Conservation (phyloP, 2,888 invertebrate genomes). For the Leucania comma region DNA sequence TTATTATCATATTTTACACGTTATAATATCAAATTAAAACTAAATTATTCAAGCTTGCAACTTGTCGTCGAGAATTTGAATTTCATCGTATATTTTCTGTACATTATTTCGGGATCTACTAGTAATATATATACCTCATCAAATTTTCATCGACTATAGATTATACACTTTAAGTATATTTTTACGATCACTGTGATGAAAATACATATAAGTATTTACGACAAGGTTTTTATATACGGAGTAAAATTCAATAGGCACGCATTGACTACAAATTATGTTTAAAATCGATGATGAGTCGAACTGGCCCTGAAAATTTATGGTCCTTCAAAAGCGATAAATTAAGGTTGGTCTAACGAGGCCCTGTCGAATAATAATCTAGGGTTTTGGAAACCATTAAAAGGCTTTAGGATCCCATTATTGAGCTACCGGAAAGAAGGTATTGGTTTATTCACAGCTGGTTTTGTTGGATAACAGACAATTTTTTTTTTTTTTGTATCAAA, state of each 20-base stretch:
- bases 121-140: conserved; percentile 22
- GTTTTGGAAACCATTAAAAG: conserved; percentile 46
- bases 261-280: conserved; percentile 17
- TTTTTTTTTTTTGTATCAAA: too few species aligned
- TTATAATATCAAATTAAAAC: neutral
- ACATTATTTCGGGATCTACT: neutral
- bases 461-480: neutral
- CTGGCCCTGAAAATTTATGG: conserved; percentile 41
- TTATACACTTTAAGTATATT: conserved; percentile 48
- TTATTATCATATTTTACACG: neutral
- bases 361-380: conserved; percentile 48
- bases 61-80: too few species aligned
- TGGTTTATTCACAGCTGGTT: neutral
- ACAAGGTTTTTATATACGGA: conserved; percentile 36
- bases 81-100: neutral
- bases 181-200: conserved; percentile 42
- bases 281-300: conserved; percentile 40
- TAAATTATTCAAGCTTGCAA: neutral
- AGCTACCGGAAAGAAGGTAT: neutral
- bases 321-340: conserved; percentile 54
- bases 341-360: conserved; percentile 38
- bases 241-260: conserved; percentile 32
- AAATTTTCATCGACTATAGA: conserved; percentile 44
- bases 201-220: conserved; percentile 33
- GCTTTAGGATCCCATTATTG: conserved; percentile 28